These are phyloP conservation scores for Falcaria lacertinaria DNA, from an alignment of 2,888 invertebrate genomes.

Conservation along the genomic window DNA sequence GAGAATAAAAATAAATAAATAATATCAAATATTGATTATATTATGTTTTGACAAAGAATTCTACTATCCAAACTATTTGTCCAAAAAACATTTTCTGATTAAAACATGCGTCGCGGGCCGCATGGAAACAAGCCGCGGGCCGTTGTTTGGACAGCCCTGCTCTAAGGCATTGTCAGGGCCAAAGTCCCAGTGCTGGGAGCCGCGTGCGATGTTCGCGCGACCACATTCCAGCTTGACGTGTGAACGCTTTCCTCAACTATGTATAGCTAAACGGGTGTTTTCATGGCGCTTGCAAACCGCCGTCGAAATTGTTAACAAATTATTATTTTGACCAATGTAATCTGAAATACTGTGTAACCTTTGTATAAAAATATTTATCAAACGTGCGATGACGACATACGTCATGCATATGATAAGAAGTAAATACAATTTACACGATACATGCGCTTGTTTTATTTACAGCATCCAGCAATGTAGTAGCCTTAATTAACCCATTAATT, in stretches of 20 bases:
- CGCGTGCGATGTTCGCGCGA: slow-evolving; percentile 7
- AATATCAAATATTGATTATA: too few species aligned
- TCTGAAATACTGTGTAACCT: slow-evolving; percentile 73
- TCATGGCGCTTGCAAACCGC: slow-evolving; percentile 23
- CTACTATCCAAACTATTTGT: too few species aligned
- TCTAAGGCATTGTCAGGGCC: too few species aligned
- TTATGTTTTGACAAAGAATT: too few species aligned
- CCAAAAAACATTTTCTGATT: too few species aligned
- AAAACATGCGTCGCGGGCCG: too few species aligned
- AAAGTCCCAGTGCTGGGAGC: neutral
- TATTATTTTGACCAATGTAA: slow-evolving; percentile 78
- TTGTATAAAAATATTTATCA: slow-evolving; percentile 75
- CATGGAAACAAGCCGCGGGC: too few species aligned
- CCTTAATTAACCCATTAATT: too few species aligned
- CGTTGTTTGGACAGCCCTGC: too few species aligned
- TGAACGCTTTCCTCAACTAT: slow-evolving; percentile 4
- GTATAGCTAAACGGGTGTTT: slow-evolving; percentile 11
- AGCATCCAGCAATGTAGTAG: too few species aligned
- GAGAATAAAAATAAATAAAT: too few species aligned
- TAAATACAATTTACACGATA: slow-evolving; percentile 79
- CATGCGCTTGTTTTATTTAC: slow-evolving; percentile 51
- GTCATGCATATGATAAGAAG: slow-evolving; percentile 73
- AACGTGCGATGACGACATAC: slow-evolving; percentile 63
- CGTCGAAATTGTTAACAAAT: slow-evolving; percentile 52
- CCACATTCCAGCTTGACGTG: slow-evolving; percentile 8